A percentile compares a stretch with the other conserved stretches of the same genome.
phyloP scores from a whole-genome alignment of 2,888 invertebrate genomes.

The Mystacides longicornis region DNA sequence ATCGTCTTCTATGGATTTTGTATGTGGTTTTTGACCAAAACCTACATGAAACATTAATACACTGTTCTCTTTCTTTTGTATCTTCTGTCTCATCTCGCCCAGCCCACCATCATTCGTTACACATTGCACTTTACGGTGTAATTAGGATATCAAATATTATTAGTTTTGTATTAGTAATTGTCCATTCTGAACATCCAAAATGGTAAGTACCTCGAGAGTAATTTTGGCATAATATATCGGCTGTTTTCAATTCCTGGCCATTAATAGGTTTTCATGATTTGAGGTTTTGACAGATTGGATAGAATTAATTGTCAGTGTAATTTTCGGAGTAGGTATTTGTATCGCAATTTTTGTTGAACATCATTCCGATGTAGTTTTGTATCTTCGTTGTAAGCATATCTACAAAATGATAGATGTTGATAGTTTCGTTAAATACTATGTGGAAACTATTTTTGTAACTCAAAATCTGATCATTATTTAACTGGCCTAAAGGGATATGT shows the following conservation, averaged over 20 bases:
- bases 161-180: neutral
- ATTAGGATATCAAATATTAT: neutral
- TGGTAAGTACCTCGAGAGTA: constrained; percentile 8
- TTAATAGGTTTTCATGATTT: too few species aligned
- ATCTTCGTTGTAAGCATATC: too few species aligned
- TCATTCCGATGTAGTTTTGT: too few species aligned
- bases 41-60: neutral
- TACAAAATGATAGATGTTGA: too few species aligned
- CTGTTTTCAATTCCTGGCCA: neutral
- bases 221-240: neutral
- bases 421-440: too few species aligned
- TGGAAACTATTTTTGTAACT: too few species aligned
- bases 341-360: constrained; percentile 2
- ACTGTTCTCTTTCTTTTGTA: neutral
- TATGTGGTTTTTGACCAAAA: too few species aligned
- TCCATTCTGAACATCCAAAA: constrained; percentile 19
- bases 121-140: neutral
- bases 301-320: constrained; percentile 12
- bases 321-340: constrained; percentile 14
- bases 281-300: neutral
- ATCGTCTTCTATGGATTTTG: too few species aligned
- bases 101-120: constrained; percentile 17
- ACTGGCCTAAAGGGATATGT: too few species aligned
- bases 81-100: constrained; percentile 18
- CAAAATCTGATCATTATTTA: too few species aligned